Percentiles rank a stretch among this genome's conserved stretches.
Conservation (phyloP, 92 coral and sea anemone genomes). For the Epizoanthus fatuus region DNA sequence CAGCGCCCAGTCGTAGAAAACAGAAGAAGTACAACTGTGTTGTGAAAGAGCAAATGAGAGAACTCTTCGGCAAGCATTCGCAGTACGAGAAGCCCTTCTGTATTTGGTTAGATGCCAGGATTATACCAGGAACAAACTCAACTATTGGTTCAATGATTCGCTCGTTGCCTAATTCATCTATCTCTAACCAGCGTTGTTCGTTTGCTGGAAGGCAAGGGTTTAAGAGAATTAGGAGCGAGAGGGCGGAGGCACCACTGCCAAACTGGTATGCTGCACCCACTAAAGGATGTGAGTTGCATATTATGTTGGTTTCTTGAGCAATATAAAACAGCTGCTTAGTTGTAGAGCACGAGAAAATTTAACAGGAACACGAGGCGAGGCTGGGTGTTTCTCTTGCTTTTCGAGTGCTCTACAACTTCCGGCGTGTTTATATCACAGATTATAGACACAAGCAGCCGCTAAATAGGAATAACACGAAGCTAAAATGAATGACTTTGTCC, state of each 20-base stretch:
- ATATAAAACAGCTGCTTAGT: background rate
- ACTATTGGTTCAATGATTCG: slow-evolving; percentile 69
- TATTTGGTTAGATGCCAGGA: slow-evolving; percentile 81
- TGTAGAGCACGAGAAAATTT: too few species aligned
- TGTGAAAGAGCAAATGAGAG: slow-evolving; percentile 72
- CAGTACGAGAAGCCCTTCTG: slow-evolving; percentile 77
- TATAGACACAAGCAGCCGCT: too few species aligned
- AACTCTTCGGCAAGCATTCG: slow-evolving; percentile 61
- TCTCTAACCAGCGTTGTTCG: slow-evolving; percentile 71
- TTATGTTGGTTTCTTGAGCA: background rate
- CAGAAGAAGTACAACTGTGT: slow-evolving; percentile 46
- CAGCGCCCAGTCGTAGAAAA: slow-evolving; percentile 25
- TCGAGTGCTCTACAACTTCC: too few species aligned
- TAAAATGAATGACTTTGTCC: too few species aligned
- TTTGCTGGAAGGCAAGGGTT: slow-evolving; percentile 75
- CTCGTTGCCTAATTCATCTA: slow-evolving; percentile 52
- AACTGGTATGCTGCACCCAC: slow-evolving; percentile 83
- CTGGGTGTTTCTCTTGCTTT: too few species aligned
- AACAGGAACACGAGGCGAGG: too few species aligned
- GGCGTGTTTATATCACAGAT: too few species aligned
- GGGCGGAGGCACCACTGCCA: slow-evolving; percentile 76
- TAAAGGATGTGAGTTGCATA: slow-evolving; percentile 60
- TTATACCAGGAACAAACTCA: slow-evolving; percentile 66
- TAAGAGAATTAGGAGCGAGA: slow-evolving; percentile 83
- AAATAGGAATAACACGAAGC: too few species aligned